Conservation (phyloP, 2,888 invertebrate genomes). For the Molanna angustata region DNA sequence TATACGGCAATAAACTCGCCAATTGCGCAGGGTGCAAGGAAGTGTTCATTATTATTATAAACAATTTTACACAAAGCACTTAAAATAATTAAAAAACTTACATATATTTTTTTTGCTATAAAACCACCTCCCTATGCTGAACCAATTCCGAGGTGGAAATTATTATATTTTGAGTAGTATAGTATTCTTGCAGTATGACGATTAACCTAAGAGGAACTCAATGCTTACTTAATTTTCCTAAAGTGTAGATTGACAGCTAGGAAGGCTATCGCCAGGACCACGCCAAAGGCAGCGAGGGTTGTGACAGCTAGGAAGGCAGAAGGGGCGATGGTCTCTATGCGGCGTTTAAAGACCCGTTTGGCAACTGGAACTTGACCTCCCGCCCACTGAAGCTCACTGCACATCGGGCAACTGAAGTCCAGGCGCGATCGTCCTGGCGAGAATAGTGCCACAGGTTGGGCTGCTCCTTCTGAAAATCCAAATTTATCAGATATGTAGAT, state of each 20-base stretch:
- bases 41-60: no score
- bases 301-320: constrained; percentile 73
- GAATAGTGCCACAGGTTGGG: constrained; percentile 71
- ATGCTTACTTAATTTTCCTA: constrained; percentile 76
- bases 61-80: no score
- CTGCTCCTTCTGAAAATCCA: constrained; percentile 59
- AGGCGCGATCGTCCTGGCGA: constrained; percentile 59
- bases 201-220: no score
- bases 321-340: constrained; percentile 75
- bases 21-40: no score
- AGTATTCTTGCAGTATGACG: no score
- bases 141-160: no score
- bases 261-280: constrained; percentile 70
- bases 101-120: no score
- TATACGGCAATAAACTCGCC: no score
- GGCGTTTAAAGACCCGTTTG: constrained; percentile 67
- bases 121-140: no score
- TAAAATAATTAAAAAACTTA: no score
- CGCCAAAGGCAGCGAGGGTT: constrained; percentile 70
- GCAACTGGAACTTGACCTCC: constrained; percentile 80
- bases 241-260: constrained; percentile 81
- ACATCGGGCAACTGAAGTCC: constrained; percentile 68
- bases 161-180: no score
- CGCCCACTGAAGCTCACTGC: constrained; percentile 64
- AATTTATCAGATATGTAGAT: neutral